Evolutionary conservation across 2,797 vertebrate genomes (phyloP).

Genomic region (Chloroceryle amazona): DNA sequence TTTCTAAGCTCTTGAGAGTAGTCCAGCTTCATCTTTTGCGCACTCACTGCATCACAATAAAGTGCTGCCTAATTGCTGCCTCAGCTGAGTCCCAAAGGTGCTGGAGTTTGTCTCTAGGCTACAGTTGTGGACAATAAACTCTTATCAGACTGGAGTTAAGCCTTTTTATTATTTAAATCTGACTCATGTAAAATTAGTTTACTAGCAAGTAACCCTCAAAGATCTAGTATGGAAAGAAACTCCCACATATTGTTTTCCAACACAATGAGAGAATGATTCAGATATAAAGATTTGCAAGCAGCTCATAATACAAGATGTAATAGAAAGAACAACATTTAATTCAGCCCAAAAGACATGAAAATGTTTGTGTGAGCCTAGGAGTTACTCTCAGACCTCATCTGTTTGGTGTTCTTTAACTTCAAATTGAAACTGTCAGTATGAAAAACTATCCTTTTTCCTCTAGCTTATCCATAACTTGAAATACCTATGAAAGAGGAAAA

Average conservation of each 20-base stretch:
- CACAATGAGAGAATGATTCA: constrained; percentile 36
- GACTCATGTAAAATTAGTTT: constrained; percentile 65
- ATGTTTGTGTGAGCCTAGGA: not conserved
- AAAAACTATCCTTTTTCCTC: not conserved
- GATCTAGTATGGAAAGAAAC: constrained; percentile 60
- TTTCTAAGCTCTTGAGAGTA: constrained; percentile 70
- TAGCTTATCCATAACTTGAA: constrained; percentile 16
- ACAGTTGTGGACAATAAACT: constrained; percentile 67
- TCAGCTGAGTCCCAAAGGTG: constrained; percentile 69
- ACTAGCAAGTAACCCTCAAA: constrained; percentile 66
- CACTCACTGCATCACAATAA: constrained; percentile 73
- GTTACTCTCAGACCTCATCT: not conserved
- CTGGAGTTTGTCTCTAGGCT: constrained; percentile 69
- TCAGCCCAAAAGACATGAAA: not conserved
- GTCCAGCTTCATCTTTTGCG: constrained; percentile 66
- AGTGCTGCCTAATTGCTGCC: constrained; percentile 75
- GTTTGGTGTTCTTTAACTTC: constrained; percentile 5
- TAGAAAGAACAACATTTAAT: constrained; percentile 10
- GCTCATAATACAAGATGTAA: not conserved
- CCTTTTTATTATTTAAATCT: constrained; percentile 76
- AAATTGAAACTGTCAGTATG: not conserved
- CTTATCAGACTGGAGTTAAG: constrained; percentile 68
- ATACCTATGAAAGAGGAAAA: constrained; percentile 32
- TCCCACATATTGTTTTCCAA: constrained; percentile 49
- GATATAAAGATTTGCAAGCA: constrained; percentile 39